phyloP scores from a whole-genome alignment of 2,113 vertebrate species.

The Pyrgilauda ruficollis region DNA sequence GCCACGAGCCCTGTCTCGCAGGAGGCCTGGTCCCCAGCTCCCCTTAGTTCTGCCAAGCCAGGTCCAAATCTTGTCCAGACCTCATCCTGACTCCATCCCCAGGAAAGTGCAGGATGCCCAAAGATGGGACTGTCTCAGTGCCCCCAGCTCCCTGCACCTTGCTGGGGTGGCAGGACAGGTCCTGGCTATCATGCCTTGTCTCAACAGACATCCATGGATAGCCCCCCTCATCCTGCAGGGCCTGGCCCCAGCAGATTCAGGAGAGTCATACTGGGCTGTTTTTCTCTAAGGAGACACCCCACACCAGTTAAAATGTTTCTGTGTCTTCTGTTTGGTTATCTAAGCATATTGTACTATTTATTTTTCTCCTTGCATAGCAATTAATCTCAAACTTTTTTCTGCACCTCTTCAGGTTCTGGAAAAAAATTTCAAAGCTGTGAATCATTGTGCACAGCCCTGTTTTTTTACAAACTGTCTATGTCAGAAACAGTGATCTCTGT shows the following conservation, averaged over 20 bases:
- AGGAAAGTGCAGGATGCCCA: accelerated
- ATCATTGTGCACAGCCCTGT: neutral
- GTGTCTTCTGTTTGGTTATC: neutral
- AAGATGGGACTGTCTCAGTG: neutral
- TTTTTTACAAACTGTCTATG: neutral
- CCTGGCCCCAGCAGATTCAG: neutral
- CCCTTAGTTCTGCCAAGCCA: neutral
- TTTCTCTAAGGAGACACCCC: neutral
- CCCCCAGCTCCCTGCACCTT: accelerated
- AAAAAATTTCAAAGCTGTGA: neutral
- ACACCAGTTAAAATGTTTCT: neutral
- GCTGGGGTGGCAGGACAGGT: accelerated
- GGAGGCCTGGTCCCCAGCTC: neutral
- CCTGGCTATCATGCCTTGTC: neutral
- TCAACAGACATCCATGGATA: neutral
- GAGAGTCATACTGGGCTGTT: neutral
- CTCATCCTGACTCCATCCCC: accelerated
- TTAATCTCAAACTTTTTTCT: neutral
- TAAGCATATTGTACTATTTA: neutral
- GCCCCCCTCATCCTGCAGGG: accelerated
- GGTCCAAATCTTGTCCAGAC: accelerated
- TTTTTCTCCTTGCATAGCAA: neutral
- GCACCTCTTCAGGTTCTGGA: neutral
- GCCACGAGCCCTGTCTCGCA: accelerated
- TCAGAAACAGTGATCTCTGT: neutral